These are phyloP conservation scores for Thalassaphorura encarpata DNA, from an alignment of 1,140 invertebrate genomes.

Conservation along the genomic window DNA sequence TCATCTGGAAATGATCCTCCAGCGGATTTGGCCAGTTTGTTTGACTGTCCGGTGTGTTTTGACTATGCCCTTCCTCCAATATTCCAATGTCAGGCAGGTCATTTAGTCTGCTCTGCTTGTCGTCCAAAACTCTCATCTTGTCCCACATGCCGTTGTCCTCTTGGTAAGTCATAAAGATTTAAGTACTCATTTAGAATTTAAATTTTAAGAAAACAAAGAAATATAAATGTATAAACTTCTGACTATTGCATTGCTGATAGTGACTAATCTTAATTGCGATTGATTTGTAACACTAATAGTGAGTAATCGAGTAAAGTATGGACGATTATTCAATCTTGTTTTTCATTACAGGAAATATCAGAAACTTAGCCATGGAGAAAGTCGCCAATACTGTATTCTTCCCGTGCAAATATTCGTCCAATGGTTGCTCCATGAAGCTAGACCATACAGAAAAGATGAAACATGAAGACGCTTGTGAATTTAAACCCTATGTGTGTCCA, in stretches of 20 bases:
- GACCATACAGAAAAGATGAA: slow-evolving; percentile 94
- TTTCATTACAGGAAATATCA: slow-evolving; percentile 69
- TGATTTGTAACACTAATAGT: too few relatives aligned
- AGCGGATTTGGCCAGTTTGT: slow-evolving; percentile 81
- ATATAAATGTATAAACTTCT: too few relatives aligned
- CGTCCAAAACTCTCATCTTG: slow-evolving; percentile 92
- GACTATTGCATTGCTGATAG: too few relatives aligned
- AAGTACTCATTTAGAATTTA: not conserved
- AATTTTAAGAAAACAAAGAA: too few relatives aligned
- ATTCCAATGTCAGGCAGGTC: slow-evolving; percentile 75
- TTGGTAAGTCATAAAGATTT: slow-evolving; percentile 47
- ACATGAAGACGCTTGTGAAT: slow-evolving; percentile 97
- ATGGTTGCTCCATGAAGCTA: slow-evolving; percentile 85
- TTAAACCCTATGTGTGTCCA: slow-evolving; percentile 91
- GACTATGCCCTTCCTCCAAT: slow-evolving; percentile 98
- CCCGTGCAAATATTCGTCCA: slow-evolving; percentile 96
- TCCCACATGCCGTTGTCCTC: slow-evolving; percentile 91
- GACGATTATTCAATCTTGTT: slow-evolving; percentile 11
- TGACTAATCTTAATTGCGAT: too few relatives aligned
- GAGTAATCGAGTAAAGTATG: too few relatives aligned
- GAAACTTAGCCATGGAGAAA: slow-evolving; percentile 98
- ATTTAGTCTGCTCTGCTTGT: slow-evolving; percentile 87
- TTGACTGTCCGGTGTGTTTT: slow-evolving; percentile 99
- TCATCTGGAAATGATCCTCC: not conserved
- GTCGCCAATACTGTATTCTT: slow-evolving; percentile 97